Evolutionary conservation across 1,140 invertebrate species (phyloP).

Genomic region (Lepidotrigona ventralis): DNA sequence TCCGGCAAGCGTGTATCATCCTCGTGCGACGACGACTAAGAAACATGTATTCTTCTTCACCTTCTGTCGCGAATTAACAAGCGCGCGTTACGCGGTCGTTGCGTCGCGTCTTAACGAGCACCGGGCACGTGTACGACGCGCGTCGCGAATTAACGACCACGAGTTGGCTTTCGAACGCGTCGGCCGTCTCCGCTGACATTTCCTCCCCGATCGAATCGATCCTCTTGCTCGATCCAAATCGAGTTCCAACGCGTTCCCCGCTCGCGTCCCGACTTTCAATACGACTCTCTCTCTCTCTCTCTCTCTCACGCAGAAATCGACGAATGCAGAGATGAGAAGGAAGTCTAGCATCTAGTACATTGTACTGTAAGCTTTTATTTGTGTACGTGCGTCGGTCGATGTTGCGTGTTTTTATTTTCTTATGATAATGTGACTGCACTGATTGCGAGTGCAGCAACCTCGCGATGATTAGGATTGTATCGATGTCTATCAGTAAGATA

Average conservation of each 20-base stretch:
- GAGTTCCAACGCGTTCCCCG: not conserved
- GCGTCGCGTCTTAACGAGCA: slow-evolving; percentile 28
- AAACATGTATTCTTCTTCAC: slow-evolving; percentile 13
- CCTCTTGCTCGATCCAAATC: not conserved
- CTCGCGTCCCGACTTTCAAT: not conserved
- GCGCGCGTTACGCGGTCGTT: not conserved
- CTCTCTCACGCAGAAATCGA: too few species aligned
- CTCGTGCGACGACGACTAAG: slow-evolving; percentile 13
- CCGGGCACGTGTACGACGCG: not conserved
- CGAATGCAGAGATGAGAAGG: too few species aligned
- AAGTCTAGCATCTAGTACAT: too few species aligned
- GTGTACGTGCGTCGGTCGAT: too few species aligned
- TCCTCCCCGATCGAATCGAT: not conserved
- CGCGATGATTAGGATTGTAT: too few species aligned
- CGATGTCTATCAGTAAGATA: too few species aligned
- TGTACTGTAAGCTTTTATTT: too few species aligned
- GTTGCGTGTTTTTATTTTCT: too few species aligned
- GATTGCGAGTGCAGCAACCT: too few species aligned
- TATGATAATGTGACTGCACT: too few species aligned
- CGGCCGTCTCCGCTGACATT: not conserved
- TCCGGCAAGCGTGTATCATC: not conserved
- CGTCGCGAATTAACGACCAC: slow-evolving; percentile 25
- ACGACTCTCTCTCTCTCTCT: not conserved
- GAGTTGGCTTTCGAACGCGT: not conserved
- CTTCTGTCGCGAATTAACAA: slow-evolving; percentile 11